phyloP scores from a whole-genome alignment of 1,140 invertebrate genomes.

The Anoplophora glabripennis region DNA sequence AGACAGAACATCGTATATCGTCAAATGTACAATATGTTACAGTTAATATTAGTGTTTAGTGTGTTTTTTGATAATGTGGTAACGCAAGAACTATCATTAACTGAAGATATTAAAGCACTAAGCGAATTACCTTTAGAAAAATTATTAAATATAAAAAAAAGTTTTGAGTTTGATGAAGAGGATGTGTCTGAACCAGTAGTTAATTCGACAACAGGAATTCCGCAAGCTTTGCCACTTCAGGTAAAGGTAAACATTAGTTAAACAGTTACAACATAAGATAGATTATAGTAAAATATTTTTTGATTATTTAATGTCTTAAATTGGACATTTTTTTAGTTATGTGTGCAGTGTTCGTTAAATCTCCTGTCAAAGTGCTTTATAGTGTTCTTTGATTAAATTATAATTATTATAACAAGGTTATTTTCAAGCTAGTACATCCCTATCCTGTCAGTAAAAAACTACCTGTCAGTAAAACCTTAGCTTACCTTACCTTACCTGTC shows the following conservation, averaged over 20 bases:
- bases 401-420: not conserved
- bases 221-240: conserved; percentile 33
- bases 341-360: not conserved
- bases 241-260: not conserved
- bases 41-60: not conserved
- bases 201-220: conserved; percentile 15
- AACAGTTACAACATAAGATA: too few relatives aligned
- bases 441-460: too few relatives aligned
- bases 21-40: conserved; percentile 2
- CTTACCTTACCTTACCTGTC: too few relatives aligned
- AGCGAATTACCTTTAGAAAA: conserved; percentile 54
- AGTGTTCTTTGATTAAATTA: not conserved
- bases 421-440: too few relatives aligned
- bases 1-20: too few relatives aligned
- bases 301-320: too few relatives aligned
- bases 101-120: conserved; percentile 50
- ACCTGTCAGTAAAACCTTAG: too few relatives aligned
- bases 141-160: conserved; percentile 52
- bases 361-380: not conserved
- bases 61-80: conserved; percentile 6
- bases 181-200: not conserved
- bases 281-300: too few relatives aligned
- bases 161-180: conserved; percentile 26
- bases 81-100: conserved; percentile 15
- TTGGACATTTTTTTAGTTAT: not conserved